Base-by-base conservation (phyloP, 2,113 vertebrate species). In the Garra rufa region DNA sequence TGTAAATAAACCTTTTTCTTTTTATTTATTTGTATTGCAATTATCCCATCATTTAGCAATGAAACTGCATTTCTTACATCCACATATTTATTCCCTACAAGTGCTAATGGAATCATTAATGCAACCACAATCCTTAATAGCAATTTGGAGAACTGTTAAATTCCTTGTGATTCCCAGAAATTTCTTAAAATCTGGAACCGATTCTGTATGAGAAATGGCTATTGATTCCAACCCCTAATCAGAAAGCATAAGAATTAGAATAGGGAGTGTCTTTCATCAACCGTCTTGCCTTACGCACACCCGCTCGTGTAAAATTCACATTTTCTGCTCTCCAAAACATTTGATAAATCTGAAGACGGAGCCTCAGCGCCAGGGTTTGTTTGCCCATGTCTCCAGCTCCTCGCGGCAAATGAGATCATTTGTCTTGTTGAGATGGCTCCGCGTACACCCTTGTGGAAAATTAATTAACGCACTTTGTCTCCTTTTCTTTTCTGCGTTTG, bases 331-430 rank as follows among this genome's bases (percentile, higher is more conserved):
- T 67, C 71, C 82, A 69, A 77, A 44, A 79, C 57, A 85, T 83
- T 86, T 89, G 89, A 91, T 89, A 85, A 89, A 91, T 88, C 85
- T 88, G 77, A 82, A 81, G 61, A 81, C 3, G 46, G 82, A 81
- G 65, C 73, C 83, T 83, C 77, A 9, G 44, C 88, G 87, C 89
- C 89, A 87, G 91, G 71, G 85, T 81, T 86, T 86, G 87, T 84
- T 84, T 84, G 44, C 77, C 85, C 84, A 90, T 85, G 89, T 89
- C 92, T 91, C 89, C 86, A 87, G 93, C 91, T 90, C 88, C 91
- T 91, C 82, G 82, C 87, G 73, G 87, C 91, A 95, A 94, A 94
- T 93, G 91, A 94, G 92, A 93, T 86, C 75, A 91, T 95, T 94
- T 92, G 92, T 95, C 94, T 95, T 85, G 21, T 17, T 89, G 89